phyloP scores from a whole-genome alignment of 2,888 invertebrate species.

The Drosophila testacea region DNA sequence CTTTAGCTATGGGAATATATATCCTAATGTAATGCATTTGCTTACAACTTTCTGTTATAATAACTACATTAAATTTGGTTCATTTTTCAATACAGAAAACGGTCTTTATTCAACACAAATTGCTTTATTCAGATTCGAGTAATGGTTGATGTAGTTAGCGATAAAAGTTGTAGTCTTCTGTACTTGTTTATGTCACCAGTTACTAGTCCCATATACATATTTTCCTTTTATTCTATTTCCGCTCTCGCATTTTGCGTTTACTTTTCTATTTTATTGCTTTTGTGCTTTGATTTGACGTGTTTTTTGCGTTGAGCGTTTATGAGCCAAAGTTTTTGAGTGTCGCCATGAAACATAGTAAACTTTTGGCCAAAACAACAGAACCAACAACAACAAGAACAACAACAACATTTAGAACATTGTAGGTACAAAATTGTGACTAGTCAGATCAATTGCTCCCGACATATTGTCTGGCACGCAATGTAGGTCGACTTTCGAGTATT shows the following conservation, averaged over 20 bases:
- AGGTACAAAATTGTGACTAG: conserved; percentile 41
- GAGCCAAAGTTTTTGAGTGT: conserved; percentile 46
- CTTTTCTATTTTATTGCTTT: conserved; percentile 41
- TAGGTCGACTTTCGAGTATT: conserved; percentile 47
- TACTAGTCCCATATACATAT: background rate
- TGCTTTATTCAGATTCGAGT: conserved; percentile 4
- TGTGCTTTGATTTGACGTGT: conserved; percentile 52
- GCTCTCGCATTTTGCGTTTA: conserved; percentile 26
- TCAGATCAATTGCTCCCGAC: conserved; percentile 34
- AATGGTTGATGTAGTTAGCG: conserved; percentile 52
- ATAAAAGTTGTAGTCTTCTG: conserved; percentile 35
- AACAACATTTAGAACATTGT: conserved; percentile 9
- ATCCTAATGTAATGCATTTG: too few relatives aligned
- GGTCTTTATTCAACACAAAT: background rate
- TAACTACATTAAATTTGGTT: background rate
- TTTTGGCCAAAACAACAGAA: conserved; percentile 22
- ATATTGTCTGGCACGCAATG: conserved; percentile 54
- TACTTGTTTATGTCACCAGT: conserved; percentile 24
- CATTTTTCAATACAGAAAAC: conserved; percentile 5
- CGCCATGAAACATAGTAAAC: conserved; percentile 31
- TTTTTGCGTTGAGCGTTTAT: conserved; percentile 20
- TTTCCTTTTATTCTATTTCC: conserved; percentile 13
- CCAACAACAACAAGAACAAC: background rate
- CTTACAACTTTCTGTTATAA: background rate
- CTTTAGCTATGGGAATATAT: too few relatives aligned